Percentiles rank a stretch among this genome's conserved stretches.
These are phyloP conservation scores for Congeria kusceri DNA, from an alignment of 2,888 invertebrate genomes.

Conservation along the genomic window DNA sequence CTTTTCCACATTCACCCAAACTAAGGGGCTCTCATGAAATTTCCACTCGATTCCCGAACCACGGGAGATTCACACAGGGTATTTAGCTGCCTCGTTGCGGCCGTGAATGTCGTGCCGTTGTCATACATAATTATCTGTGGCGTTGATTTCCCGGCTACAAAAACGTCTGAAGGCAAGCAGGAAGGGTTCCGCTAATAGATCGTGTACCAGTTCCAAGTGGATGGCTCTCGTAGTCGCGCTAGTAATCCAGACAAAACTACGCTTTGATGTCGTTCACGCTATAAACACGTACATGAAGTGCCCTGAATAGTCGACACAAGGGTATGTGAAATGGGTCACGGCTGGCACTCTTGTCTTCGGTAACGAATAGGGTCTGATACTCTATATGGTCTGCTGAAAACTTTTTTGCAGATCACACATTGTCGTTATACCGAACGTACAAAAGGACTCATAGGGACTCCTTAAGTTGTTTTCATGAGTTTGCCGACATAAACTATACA, in stretches of 20 bases:
- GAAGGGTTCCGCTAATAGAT: conserved; percentile 21
- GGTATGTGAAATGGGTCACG: background rate
- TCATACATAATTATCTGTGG: conserved; percentile 21
- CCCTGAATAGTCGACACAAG: conserved; percentile 46
- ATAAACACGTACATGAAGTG: conserved; percentile 18
- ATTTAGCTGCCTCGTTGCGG: conserved; percentile 19
- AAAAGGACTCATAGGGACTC: conserved; percentile 8
- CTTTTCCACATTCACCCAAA: conserved; percentile 59
- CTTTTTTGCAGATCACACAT: conserved; percentile 12
- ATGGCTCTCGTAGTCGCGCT: conserved; percentile 51
- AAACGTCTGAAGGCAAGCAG: conserved; percentile 22
- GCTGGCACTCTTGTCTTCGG: background rate
- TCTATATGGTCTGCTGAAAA: conserved; percentile 3
- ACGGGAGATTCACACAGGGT: background rate
- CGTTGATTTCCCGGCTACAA: conserved; percentile 4
- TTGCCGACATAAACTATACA: too few relatives aligned
- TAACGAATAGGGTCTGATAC: conserved; percentile 8
- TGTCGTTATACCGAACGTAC: conserved; percentile 6
- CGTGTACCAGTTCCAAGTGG: conserved; percentile 30
- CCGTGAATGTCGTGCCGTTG: conserved; percentile 32
- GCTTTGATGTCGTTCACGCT: conserved; percentile 30
- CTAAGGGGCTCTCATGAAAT: conserved; percentile 55
- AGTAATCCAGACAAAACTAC: conserved; percentile 54
- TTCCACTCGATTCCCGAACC: conserved; percentile 27
- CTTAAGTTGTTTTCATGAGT: too few relatives aligned